Percentiles rank a stretch among this genome's conserved stretches.
These are phyloP conservation scores for Pogoniulus pusillus DNA, from an alignment of 2,797 vertebrate species.

Conservation along the genomic window DNA sequence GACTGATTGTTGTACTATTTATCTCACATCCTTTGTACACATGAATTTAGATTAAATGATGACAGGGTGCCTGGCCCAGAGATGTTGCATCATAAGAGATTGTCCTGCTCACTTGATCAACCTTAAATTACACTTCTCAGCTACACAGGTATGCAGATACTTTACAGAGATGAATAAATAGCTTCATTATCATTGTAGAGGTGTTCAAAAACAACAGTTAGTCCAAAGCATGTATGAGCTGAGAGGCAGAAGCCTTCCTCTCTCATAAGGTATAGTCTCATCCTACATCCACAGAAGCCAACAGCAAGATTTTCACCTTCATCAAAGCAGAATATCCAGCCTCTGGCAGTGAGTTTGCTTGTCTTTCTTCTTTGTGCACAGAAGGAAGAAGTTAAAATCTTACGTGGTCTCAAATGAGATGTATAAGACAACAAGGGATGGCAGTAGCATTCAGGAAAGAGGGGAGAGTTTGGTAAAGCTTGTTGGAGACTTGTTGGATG, in stretches of 20 bases:
- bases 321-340: neutral
- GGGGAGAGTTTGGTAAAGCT: neutral
- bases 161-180: neutral
- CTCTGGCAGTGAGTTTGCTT: neutral
- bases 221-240: neutral
- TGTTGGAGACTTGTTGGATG: neutral
- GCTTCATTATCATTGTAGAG: neutral
- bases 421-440: neutral
- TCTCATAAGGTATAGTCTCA: rapidly evolving
- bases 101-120: neutral
- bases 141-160: neutral
- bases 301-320: neutral
- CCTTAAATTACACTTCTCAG: neutral
- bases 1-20: neutral
- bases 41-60: neutral
- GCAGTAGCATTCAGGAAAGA: neutral
- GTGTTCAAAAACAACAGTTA: neutral
- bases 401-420: neutral
- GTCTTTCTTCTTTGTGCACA: neutral
- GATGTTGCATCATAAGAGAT: neutral
- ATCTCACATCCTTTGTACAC: neutral
- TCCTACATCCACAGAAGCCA: neutral
- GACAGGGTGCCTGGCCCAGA: neutral
- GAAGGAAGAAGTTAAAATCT: neutral
- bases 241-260: neutral